Percentiles rank a stretch among this genome's conserved stretches.
Conservation (phyloP, 1,140 invertebrate genomes). For the Papilio polyxenes region DNA sequence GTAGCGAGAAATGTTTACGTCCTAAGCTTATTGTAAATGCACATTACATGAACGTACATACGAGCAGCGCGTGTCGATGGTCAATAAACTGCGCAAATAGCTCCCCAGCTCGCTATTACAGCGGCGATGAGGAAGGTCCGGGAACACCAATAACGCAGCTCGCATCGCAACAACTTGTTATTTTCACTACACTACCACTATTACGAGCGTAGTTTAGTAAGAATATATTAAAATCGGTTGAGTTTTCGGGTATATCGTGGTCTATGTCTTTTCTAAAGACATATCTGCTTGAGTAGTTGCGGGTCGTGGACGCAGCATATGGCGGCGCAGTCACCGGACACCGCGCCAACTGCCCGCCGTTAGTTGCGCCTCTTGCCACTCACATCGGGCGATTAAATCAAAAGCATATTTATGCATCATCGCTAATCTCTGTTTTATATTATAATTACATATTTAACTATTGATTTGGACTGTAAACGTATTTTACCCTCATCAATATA, state of each 20-base stretch:
- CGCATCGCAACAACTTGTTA: not conserved
- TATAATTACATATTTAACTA: no score
- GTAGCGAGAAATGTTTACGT: no score
- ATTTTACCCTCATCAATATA: no score
- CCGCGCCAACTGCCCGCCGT: slow-evolving; percentile 39
- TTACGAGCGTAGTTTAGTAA: no score
- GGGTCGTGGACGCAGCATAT: slow-evolving; percentile 27
- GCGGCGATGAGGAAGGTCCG: not conserved
- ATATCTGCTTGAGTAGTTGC: not conserved
- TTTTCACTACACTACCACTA: not conserved
- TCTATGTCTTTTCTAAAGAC: not conserved
- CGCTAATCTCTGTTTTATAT: no score
- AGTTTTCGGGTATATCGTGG: no score
- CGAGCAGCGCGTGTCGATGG: not conserved
- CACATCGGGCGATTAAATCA: not conserved
- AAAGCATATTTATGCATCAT: no score
- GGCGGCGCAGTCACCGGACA: slow-evolving; percentile 45
- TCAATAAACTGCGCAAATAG: not conserved
- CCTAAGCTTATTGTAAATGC: no score
- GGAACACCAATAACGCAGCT: not conserved
- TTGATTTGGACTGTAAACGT: no score
- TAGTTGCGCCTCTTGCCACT: not conserved
- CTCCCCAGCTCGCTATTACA: not conserved
- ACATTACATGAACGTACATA: not conserved
- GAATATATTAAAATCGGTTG: no score